Evolutionary conservation across 2,888 invertebrate species (phyloP).

Genomic region (Hypercompe scribonia): DNA sequence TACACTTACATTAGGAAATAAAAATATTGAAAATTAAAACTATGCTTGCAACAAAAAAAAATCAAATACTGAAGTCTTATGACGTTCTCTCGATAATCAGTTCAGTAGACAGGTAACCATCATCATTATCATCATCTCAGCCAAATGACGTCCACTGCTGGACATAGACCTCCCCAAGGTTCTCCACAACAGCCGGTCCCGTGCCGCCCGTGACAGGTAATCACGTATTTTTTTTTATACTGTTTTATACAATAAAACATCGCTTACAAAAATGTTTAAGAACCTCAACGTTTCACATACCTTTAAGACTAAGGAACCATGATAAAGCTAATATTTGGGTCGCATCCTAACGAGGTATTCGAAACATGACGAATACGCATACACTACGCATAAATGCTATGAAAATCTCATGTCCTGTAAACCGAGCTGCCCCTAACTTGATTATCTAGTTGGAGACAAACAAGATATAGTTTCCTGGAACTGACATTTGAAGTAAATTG

Average conservation of each 20-base stretch:
- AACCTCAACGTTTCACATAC: constrained; percentile 25
- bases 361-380: constrained; percentile 61
- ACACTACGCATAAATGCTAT: constrained; percentile 54
- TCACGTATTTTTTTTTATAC: no score
- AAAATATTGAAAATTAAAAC: no score
- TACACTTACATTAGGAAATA: no score
- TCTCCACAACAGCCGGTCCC: no score
- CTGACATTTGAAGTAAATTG: constrained; percentile 16
- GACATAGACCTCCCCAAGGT: no score
- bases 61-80: no score
- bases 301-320: constrained; percentile 34
- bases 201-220: no score
- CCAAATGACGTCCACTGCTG: no score
- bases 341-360: constrained; percentile 61
- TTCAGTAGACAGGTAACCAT: no score
- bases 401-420: constrained; percentile 70
- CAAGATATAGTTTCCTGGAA: constrained; percentile 48
- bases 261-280: background rate
- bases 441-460: constrained; percentile 60
- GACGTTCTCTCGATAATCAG: no score
- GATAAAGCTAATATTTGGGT: constrained; percentile 32
- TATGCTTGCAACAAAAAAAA: no score
- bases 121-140: no score
- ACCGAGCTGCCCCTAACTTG: constrained; percentile 69
- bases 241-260: background rate